Evolutionary conservation across 2,797 vertebrate species (phyloP).

Genomic region (Scomberomorus guttatus): DNA sequence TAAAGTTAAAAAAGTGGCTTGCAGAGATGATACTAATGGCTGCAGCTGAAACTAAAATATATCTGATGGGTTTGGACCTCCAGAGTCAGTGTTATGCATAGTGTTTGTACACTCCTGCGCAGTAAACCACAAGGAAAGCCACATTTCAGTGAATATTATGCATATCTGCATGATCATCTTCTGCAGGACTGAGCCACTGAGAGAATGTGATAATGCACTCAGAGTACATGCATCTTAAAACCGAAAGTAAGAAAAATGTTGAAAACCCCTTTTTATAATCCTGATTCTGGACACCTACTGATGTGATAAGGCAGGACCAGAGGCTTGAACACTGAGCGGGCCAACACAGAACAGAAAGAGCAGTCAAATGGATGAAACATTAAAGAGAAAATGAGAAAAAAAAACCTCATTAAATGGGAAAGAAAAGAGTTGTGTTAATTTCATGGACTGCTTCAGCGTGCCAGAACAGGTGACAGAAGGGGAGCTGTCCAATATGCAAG

Average conservation of each 20-base stretch:
- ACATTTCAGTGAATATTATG: conserved; percentile 20
- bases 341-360: neutral
- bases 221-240: neutral
- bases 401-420: conserved; percentile 50
- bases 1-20: neutral
- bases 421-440: conserved; percentile 69
- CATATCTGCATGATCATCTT: conserved; percentile 5
- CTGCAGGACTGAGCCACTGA: conserved; percentile 15
- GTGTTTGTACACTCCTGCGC: neutral
- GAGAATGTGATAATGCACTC: neutral
- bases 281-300: conserved; percentile 11
- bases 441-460: conserved; percentile 72
- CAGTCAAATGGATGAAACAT: conserved; percentile 36
- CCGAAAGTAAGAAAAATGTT: conserved; percentile 16
- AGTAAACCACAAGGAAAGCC: conserved; percentile 47
- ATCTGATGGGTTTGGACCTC: neutral
- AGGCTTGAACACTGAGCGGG: conserved; percentile 5
- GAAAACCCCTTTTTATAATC: neutral
- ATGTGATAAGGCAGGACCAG: conserved; percentile 1
- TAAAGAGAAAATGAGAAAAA: neutral
- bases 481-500: conserved; percentile 74
- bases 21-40: neutral
- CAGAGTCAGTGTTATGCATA: neutral
- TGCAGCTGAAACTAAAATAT: conserved; percentile 30
- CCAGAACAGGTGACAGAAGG: conserved; percentile 82